These are phyloP conservation scores for Caenorhabditis brenneri DNA, from an alignment of 1,140 invertebrate genomes.

Conservation along the genomic window DNA sequence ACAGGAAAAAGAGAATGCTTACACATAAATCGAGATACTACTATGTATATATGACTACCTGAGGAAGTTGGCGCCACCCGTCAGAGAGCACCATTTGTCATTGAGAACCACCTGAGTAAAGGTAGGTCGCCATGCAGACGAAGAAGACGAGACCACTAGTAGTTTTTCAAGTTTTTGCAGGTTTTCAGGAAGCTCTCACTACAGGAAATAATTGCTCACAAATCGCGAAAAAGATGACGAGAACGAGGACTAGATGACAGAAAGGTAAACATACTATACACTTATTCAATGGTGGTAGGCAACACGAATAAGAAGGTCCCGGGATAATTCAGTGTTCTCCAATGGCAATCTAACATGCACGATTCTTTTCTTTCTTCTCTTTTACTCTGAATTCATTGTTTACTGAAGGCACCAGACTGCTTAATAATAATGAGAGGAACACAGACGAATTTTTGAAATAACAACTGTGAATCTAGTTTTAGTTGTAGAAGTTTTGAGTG, in stretches of 20 bases:
- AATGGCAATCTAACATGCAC: conserved; percentile 9
- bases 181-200: conserved; percentile 40
- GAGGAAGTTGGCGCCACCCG: conserved; percentile 33
- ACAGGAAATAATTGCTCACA: conserved; percentile 27
- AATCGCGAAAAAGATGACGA: conserved; percentile 25
- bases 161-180: conserved; percentile 43
- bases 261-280: conserved; percentile 43
- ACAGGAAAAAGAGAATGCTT: neutral
- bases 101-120: conserved; percentile 18
- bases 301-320: neutral
- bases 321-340: neutral
- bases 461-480: no score
- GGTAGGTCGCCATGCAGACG: neutral
- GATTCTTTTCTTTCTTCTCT: neutral
- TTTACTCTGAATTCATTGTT: neutral
- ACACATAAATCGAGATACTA: conserved; percentile 26
- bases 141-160: neutral
- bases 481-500: no score
- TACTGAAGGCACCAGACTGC: neutral
- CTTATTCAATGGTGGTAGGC: neutral
- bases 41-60: conserved; percentile 12
- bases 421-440: neutral
- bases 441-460: neutral
- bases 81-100: conserved; percentile 33
- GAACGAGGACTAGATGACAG: neutral